Evolutionary conservation across 1,140 invertebrate genomes (phyloP), one percentile per base, ranked within the genome.

Genomic region (Drosophila quadrilineata): DNA sequence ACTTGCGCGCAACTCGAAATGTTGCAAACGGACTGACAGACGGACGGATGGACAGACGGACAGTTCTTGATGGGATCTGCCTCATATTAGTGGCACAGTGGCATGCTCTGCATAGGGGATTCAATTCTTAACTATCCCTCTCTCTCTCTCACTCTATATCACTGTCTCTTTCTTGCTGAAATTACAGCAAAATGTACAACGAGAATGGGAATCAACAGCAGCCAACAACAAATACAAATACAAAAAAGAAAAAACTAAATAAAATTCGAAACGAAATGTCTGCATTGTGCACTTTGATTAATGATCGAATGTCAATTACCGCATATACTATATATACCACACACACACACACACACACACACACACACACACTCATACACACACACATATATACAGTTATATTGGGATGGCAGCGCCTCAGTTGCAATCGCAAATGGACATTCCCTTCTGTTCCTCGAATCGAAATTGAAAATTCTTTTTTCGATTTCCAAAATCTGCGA

Each of bases 271-370:
- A 68, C 71, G 85, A 80, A 80, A 76, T 69, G 77, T 73, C 75
- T 86, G 86, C 86, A 87, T 79, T 88, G 70, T 88, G 87, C 80
- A 84, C 46, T 75, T 88, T 88, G 86, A 88, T 88, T 88, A 88
- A 88, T 88, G 86, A 87, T 88, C 74, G 59, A 75, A 65, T 77
- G 86, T 88, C 86, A 88, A 88, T 88, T 88, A 88, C 76, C 65
- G 65, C 73, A 87, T 75, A 87, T 84, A 85, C 48, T 77, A 21
- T 16, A n/a, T 63, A 19, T 43, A 17, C 41, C 31, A 17, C 40
- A 58, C 28, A 46, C 29, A 33, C 21, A 31, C 17, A 46, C 58
- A 40, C 14, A 53, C 26, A 46, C 41, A 53, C 16, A 59, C 10
- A 36, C 26, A 50, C 40, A 5, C 16, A 31, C 26, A 50, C 19